Evolutionary conservation across 2,888 invertebrate species (phyloP), one percentile per base, ranked within the genome.

Genomic region (Lottia gigantea): DNA sequence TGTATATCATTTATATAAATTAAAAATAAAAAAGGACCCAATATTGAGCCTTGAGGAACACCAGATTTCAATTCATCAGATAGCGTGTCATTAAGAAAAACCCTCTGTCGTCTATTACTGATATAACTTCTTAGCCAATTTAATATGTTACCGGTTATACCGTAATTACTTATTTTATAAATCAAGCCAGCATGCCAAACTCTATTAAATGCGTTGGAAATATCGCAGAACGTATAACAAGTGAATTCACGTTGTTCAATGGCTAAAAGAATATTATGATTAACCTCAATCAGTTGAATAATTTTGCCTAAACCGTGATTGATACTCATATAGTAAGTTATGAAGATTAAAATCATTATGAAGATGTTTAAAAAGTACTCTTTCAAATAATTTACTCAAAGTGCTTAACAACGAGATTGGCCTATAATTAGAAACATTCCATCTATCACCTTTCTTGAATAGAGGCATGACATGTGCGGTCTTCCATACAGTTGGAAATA

Each of bases 41-140:
- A 66, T 40, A 72, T 66, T 46, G 72, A 70, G 12, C 67, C 72
- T 23, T 70, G 70, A 16, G 72, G 66, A n/a, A 66, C 70, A 26
- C 47, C 23, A 46, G 69, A n/a, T 16, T 47, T 47, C 16, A 49
- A 49, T n/a, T 49, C 16, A 15, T 8, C 7, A 7, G 49, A 49
- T 15, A n/a, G 16, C 16, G 6, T 7, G 19, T 19, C 16, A 7
- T 49, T 19, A 15, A 49, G 12, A n/a, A 49, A 16, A 49, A 49
- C 49, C 16, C 49, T n/a, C 14, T 49, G 49, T 15, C 19, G 16
- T 7, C 49, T 16, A 49, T 49, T 15, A n/a, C 16, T 49, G 7
- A 49, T n/a, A 49, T 49, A 49, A 49, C 16, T 49, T 6, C 7
- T 12, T 15, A 49, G 7, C 49, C 49, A 49, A 15, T 49, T 11